Evolutionary conservation across 1,140 invertebrate species (phyloP).

Genomic region (Papilio glaucus): DNA sequence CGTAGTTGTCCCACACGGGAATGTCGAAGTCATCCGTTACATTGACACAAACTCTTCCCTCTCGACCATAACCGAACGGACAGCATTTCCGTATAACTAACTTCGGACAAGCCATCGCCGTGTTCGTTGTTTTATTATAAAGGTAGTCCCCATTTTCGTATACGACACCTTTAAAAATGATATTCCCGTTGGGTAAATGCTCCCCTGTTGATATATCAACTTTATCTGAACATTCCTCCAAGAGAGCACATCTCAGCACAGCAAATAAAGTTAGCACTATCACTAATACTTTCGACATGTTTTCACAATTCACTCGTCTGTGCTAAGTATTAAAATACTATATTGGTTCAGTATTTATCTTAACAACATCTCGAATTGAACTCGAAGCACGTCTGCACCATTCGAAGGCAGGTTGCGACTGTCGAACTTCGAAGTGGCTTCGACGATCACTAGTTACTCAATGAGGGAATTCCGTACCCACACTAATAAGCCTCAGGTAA

Average conservation of each 20-base stretch:
- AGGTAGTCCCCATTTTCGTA: conserved; percentile 53
- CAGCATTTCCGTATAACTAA: conserved; percentile 55
- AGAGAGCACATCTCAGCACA: conserved; percentile 25
- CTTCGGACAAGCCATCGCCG: not conserved
- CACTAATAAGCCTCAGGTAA: conserved; percentile 30
- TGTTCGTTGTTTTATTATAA: conserved; percentile 40
- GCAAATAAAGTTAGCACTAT: conserved; percentile 37
- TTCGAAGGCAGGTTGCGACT: conserved; percentile 5
- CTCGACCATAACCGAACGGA: conserved; percentile 46
- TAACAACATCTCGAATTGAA: conserved; percentile 4
- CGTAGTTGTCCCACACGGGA: no score
- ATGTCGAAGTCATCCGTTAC: conserved; percentile 45
- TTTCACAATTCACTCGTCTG: not conserved
- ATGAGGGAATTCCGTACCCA: conserved; percentile 45
- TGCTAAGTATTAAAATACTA: conserved; percentile 4
- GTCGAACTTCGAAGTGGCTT: not conserved
- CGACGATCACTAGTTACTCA: conserved; percentile 43
- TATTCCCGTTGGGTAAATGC: conserved; percentile 43
- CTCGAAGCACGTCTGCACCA: conserved; percentile 6
- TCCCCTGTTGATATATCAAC: conserved; percentile 53
- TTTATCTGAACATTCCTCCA: conserved; percentile 43
- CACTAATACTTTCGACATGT: conserved; percentile 23
- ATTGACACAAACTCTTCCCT: conserved; percentile 44
- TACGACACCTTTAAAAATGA: conserved; percentile 43
- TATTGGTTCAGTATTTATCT: not conserved